Conservation (phyloP, 2,797 vertebrate species). For the Protonibea diacanthus region DNA sequence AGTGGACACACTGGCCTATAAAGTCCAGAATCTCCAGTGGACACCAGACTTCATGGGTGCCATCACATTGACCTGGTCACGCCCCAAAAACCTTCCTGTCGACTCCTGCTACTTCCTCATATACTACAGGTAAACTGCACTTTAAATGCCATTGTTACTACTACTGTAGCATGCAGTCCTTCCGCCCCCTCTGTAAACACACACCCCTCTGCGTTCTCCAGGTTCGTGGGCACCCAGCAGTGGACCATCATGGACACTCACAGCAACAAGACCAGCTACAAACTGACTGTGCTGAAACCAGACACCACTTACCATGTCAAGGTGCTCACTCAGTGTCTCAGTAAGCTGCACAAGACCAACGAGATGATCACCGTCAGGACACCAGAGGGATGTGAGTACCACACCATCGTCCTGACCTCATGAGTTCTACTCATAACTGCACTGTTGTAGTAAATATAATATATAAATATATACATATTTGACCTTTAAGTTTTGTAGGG, state of each 20-base stretch:
- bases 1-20: constrained; percentile 92
- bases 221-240: constrained; percentile 89
- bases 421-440: too few species aligned
- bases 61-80: constrained; percentile 92
- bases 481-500: too few species aligned
- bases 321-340: constrained; percentile 95
- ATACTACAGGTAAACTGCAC: constrained; percentile 89
- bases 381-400: constrained; percentile 93
- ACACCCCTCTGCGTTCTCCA: constrained; percentile 58
- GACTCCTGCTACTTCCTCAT: constrained; percentile 91
- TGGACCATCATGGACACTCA: constrained; percentile 94
- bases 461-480: too few species aligned
- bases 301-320: constrained; percentile 96
- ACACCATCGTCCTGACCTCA: too few species aligned
- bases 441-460: too few species aligned
- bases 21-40: constrained; percentile 97
- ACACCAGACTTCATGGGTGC: constrained; percentile 90
- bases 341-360: constrained; percentile 91
- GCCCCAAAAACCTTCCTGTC: constrained; percentile 92
- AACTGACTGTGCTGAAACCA: constrained; percentile 91
- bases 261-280: constrained; percentile 93
- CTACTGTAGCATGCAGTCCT: not conserved
- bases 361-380: constrained; percentile 92
- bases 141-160: not conserved
- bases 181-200: too few species aligned